phyloP scores from a whole-genome alignment of 2,888 invertebrate genomes.

The Ormyrus rosae region DNA sequence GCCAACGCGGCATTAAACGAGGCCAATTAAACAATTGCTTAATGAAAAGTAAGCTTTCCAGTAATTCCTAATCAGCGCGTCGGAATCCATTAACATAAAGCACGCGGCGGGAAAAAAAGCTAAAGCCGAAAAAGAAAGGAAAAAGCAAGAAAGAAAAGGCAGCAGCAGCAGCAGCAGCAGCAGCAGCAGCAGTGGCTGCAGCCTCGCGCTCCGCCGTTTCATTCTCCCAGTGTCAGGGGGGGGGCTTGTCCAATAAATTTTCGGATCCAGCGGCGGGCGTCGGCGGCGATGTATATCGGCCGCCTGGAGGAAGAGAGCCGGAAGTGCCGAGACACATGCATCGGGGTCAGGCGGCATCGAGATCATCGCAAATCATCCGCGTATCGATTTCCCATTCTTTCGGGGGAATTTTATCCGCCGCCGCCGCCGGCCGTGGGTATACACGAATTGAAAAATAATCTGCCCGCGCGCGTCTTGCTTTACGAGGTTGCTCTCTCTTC shows the following conservation, averaged over 20 bases:
- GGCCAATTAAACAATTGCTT: conserved; percentile 40
- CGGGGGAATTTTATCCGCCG: conserved; percentile 15
- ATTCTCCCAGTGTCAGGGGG: conserved; percentile 33
- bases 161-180: too few species aligned
- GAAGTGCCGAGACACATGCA: conserved; percentile 39
- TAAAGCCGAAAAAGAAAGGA: not conserved
- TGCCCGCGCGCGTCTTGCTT: not conserved
- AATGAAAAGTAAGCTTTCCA: conserved; percentile 32
- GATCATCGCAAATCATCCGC: conserved; percentile 54
- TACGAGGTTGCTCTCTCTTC: not conserved
- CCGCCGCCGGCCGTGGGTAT: not conserved
- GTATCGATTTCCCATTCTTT: conserved; percentile 49
- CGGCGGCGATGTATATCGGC: not conserved
- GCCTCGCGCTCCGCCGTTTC: conserved; percentile 11
- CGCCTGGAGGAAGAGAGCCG: conserved; percentile 10
- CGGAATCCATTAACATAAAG: conserved; percentile 41
- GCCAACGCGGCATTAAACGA: conserved; percentile 1
- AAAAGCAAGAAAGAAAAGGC: not conserved
- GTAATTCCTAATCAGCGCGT: conserved; percentile 16
- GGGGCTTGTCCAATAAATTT: conserved; percentile 53
- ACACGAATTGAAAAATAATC: conserved; percentile 48
- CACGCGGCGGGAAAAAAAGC: conserved; percentile 4
- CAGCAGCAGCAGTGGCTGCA: not conserved
- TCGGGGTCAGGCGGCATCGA: conserved; percentile 26
- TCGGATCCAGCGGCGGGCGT: conserved; percentile 4